A percentile compares a stretch with the other conserved stretches of the same genome.
These are phyloP conservation scores for Tetragonula clypearis DNA, from an alignment of 1,140 invertebrate genomes.

Conservation along the genomic window DNA sequence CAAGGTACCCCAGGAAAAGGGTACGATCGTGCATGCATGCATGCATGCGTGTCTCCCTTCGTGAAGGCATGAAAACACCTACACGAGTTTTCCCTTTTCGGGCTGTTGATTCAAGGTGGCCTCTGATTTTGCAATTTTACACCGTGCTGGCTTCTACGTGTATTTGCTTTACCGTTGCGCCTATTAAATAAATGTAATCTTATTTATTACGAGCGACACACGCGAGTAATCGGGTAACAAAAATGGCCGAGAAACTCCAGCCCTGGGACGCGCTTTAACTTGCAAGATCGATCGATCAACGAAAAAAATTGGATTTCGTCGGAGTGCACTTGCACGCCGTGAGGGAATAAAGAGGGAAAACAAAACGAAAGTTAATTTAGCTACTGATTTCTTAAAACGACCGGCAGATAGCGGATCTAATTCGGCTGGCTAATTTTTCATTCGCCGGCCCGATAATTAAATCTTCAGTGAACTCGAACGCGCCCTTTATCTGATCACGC, in stretches of 20 bases:
- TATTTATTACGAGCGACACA: background rate
- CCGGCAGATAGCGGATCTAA: background rate
- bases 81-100: slow-evolving; percentile 26
- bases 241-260: too few relatives aligned
- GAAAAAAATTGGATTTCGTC: background rate
- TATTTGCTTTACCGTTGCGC: background rate
- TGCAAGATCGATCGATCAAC: background rate
- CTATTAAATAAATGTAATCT: background rate
- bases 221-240: too few relatives aligned
- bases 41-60: slow-evolving; percentile 66
- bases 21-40: slow-evolving; percentile 58
- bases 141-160: background rate
- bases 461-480: slow-evolving; percentile 13
- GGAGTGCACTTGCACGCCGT: too few relatives aligned
- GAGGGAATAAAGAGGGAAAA: background rate
- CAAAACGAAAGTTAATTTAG: too few relatives aligned
- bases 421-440: too few relatives aligned
- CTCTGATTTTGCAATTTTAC: slow-evolving; percentile 39
- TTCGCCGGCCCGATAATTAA: slow-evolving; percentile 14
- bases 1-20: slow-evolving; percentile 1
- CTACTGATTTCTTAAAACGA: background rate
- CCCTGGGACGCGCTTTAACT: too few relatives aligned
- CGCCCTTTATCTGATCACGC: slow-evolving; percentile 16
- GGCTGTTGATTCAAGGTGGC: slow-evolving; percentile 30
- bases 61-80: background rate